Evolutionary conservation across 1,140 invertebrate genomes (phyloP), one percentile per base, ranked within the genome.

Genomic region (Aphelinus certus): DNA sequence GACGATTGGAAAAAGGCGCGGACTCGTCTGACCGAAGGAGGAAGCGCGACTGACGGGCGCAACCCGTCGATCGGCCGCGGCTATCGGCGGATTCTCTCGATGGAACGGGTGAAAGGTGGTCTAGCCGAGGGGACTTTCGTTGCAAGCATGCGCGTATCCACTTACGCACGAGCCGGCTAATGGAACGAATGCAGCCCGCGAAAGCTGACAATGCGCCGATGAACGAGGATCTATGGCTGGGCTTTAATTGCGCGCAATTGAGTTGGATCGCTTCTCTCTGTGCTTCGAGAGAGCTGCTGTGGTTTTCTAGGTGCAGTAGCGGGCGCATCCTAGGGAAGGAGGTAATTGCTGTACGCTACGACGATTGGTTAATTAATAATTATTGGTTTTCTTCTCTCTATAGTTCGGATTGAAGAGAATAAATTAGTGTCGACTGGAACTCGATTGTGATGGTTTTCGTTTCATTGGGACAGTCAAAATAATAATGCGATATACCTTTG

Each of bases 61-160:
- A 9, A 9, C 51, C 9, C 51, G 4, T 53, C 51, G 51, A 53
- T 53, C 51, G 51, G 51, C 4, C 9, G 51, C 56, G 7, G 46
- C 10, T n/a, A 66, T 58, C 71, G 47, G 42, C 71, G 64, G 63
- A 61, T 61, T 56, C 43, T 60, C 9, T 9, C 56, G 46, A 7
- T 7, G n/a, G 7, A 7, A 43, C 71, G 72, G 72, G 72, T 74
- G 72, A 74, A 74, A 74, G 72, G 72, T 69, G 56, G 45, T 47
- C 10, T 47, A 9, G 26, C 47, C 48, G 48, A 49, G 61, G 46
- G 61, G 61, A 67, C 66, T 67, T 69, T 58, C 55, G 55, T 55
- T 56, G 66, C 55, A 56, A 53, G 66, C 47, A 48, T n/a, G 43
- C 62, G 62, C 26, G 5, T 26, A 26, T 26, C 26, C 26, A 26